Conservation (phyloP, 2,888 invertebrate species). For the Platerodrilus igneus region DNA sequence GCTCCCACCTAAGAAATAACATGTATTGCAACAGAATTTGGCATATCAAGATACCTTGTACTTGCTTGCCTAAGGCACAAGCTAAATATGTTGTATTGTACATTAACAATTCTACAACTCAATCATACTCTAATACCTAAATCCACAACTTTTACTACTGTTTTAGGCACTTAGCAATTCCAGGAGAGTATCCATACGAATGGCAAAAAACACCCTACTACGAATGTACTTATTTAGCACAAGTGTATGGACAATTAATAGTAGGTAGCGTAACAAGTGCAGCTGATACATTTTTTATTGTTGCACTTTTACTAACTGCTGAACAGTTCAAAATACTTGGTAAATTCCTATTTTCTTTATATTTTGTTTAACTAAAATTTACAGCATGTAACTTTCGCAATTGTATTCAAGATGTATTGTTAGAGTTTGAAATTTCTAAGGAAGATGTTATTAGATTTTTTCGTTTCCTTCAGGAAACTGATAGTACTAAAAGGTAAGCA, state of each 20-base stretch:
- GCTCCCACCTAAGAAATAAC: no score
- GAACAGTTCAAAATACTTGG: constrained; percentile 12
- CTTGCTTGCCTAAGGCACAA: no score
- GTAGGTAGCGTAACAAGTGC: constrained; percentile 3
- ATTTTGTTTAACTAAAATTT: no score
- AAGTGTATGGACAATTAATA: constrained; percentile 3
- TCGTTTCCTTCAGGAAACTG: no score
- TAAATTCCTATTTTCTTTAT: constrained; percentile 3
- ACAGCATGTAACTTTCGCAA: constrained; percentile 9
- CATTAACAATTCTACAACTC: no score
- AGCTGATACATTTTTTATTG: constrained; percentile 10
- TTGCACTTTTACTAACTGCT: constrained; percentile 5
- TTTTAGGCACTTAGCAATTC: constrained; percentile 11
- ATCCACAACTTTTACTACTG: no score
- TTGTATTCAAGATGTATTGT: constrained; percentile 9
- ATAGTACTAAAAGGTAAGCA: no score
- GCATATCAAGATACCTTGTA: no score
- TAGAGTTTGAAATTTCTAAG: not conserved
- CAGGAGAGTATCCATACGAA: constrained; percentile 9
- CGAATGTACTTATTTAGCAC: not conserved
- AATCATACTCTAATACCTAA: no score
- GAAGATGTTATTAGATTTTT: constrained; percentile 3
- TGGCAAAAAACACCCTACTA: constrained; percentile 2
- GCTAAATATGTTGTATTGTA: no score
- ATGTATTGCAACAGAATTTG: no score